Percentiles rank a stretch among this genome's conserved stretches.
Evolutionary conservation across 2,797 vertebrate species (phyloP).

Genomic region (Siniperca obscura): DNA sequence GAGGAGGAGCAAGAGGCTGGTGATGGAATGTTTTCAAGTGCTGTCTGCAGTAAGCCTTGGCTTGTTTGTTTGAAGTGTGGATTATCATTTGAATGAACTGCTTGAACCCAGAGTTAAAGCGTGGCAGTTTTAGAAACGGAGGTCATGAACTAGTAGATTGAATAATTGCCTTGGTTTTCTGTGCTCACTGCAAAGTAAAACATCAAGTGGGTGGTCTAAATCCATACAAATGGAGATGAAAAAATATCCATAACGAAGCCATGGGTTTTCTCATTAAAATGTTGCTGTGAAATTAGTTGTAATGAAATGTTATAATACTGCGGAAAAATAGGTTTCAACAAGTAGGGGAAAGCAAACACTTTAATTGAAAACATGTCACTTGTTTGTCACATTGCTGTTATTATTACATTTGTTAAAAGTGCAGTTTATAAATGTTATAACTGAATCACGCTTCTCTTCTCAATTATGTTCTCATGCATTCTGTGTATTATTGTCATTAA

Average conservation of each 20-base stretch:
- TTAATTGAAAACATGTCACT: neutral
- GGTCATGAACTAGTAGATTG: constrained; percentile 67
- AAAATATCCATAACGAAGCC: constrained; percentile 30
- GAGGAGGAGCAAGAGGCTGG: constrained; percentile 30
- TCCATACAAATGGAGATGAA: constrained; percentile 38
- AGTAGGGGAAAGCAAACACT: neutral
- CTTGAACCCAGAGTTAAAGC: constrained; percentile 57
- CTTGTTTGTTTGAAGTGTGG: constrained; percentile 67
- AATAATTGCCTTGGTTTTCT: constrained; percentile 63
- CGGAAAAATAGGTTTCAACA: constrained; percentile 18
- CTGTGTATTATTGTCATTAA: neutral
- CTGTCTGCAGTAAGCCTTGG: constrained; percentile 42
- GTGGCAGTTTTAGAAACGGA: constrained; percentile 37
- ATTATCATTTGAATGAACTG: constrained; percentile 69
- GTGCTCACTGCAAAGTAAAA: constrained; percentile 44
- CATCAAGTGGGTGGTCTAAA: constrained; percentile 51
- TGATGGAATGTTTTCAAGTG: constrained; percentile 49
- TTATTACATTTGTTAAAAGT: neutral
- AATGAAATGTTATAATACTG: constrained; percentile 24
- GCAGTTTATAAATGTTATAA: neutral
- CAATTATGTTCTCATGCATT: neutral
- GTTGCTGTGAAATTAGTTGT: constrained; percentile 35
- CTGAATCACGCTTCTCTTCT: neutral
- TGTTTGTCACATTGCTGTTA: neutral
- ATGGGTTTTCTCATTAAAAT: constrained; percentile 46